Percentiles rank a stretch among this genome's conserved stretches.
Evolutionary conservation across 2,113 vertebrate genomes (phyloP).

Genomic region (Tupaia tana): DNA sequence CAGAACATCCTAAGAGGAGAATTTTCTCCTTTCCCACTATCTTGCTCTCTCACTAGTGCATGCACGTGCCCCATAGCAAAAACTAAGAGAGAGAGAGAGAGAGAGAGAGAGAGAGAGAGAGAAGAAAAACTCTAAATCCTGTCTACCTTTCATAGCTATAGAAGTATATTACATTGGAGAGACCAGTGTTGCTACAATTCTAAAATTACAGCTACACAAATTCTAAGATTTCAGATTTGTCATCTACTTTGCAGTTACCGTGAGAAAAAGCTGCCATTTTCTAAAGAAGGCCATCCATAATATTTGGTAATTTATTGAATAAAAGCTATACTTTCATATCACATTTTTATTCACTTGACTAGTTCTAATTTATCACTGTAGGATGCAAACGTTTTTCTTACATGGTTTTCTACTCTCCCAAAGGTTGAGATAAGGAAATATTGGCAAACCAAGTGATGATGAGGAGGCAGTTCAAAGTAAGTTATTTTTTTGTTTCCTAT

Average conservation of each 20-base stretch:
- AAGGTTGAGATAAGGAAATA: background rate
- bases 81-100: too few relatives aligned
- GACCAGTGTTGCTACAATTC: background rate
- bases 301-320: background rate
- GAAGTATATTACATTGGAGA: background rate
- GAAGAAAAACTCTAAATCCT: too few relatives aligned
- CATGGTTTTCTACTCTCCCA: background rate
- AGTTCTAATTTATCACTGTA: background rate
- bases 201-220: conserved; percentile 3
- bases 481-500: background rate
- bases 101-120: too few relatives aligned
- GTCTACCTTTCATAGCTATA: background rate
- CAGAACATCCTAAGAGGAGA: too few relatives aligned
- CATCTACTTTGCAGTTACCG: background rate
- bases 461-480: background rate
- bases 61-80: too few relatives aligned
- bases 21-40: too few relatives aligned
- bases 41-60: too few relatives aligned
- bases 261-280: background rate
- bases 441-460: background rate
- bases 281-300: background rate
- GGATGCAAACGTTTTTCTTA: background rate
- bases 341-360: background rate
- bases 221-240: conserved; percentile 19
- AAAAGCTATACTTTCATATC: background rate